phyloP scores from a whole-genome alignment of 2,113 vertebrate species.

The Setophaga petechia region DNA sequence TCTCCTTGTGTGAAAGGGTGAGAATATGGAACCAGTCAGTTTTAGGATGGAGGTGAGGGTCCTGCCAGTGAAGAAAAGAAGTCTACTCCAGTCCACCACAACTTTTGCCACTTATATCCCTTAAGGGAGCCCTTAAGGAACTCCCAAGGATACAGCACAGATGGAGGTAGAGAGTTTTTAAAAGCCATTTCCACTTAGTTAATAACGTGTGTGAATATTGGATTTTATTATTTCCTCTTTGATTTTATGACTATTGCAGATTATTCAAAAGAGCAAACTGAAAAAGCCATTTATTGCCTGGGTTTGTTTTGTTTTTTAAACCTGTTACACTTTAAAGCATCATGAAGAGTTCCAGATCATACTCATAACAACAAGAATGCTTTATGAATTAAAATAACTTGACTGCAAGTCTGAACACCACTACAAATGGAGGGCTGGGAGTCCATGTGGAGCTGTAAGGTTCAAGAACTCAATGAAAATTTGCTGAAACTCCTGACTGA shows the following conservation, averaged over 20 bases:
- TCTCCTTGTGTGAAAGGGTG: neutral
- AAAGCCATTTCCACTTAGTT: slow-evolving; percentile 19
- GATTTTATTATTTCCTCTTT: slow-evolving; percentile 39
- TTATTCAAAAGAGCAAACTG: slow-evolving; percentile 13
- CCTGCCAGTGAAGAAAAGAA: neutral
- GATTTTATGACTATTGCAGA: slow-evolving; percentile 30
- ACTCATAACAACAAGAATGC: neutral
- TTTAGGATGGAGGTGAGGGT: neutral
- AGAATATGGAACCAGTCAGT: neutral
- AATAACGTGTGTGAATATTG: neutral
- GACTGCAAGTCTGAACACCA: neutral
- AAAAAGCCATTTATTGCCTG: slow-evolving; percentile 2
- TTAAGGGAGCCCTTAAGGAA: neutral
- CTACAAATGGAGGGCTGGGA: neutral
- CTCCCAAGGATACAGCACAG: neutral
- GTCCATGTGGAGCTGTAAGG: neutral
- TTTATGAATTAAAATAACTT: neutral
- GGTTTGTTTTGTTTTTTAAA: slow-evolving; percentile 8
- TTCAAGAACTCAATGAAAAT: neutral
- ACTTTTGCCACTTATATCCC: neutral
- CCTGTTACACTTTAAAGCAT: neutral
- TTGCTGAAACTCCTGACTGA: neutral
- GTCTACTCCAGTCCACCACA: neutral
- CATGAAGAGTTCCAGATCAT: neutral
- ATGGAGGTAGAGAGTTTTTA: neutral